These are phyloP conservation scores for Dryobota labecula DNA, from an alignment of 2,888 invertebrate species.

Conservation along the genomic window DNA sequence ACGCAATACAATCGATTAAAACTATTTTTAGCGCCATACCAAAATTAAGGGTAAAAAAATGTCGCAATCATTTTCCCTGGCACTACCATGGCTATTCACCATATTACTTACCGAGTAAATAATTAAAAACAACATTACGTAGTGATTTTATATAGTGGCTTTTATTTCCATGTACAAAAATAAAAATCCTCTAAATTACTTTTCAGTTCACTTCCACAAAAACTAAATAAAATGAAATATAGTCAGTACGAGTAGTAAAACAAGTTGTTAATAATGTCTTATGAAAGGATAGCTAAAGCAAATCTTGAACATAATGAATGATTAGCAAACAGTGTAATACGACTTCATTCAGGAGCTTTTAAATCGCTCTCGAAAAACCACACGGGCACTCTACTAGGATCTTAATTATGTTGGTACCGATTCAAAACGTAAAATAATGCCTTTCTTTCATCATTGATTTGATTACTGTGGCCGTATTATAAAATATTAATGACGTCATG, in stretches of 20 bases:
- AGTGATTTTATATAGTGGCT: background rate
- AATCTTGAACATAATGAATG: background rate
- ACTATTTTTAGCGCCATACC: background rate
- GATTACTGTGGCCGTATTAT: background rate
- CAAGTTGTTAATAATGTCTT: background rate
- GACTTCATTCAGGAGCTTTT: constrained; percentile 30
- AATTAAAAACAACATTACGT: background rate
- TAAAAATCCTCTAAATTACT: constrained; percentile 10
- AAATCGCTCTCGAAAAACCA: constrained; percentile 25
- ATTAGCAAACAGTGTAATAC: background rate
- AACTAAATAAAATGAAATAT: constrained; percentile 47
- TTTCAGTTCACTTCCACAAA: constrained; percentile 18
- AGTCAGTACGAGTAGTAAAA: no score
- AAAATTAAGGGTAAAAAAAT: background rate
- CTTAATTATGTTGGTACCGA: background rate
- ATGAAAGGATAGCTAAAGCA: background rate
- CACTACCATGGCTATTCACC: background rate
- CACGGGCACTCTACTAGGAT: background rate
- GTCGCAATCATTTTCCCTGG: background rate
- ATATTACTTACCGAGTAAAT: background rate
- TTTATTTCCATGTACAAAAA: background rate
- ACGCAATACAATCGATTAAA: background rate
- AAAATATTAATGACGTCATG: background rate
- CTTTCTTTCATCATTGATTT: background rate
- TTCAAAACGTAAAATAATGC: background rate